phyloP scores from a whole-genome alignment of 2,113 vertebrate genomes.

The Scopus umbretta region DNA sequence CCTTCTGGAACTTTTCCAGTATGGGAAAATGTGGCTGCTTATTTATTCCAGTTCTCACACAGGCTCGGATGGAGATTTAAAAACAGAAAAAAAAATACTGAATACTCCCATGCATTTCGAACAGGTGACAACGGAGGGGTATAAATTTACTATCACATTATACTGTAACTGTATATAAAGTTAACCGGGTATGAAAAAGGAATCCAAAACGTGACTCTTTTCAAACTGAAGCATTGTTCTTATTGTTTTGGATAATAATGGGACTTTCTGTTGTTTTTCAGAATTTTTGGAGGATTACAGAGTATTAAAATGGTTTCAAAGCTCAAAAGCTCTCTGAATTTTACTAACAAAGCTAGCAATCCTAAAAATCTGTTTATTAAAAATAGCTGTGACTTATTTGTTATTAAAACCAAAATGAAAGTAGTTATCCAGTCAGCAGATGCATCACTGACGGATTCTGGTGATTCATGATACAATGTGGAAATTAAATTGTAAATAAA shows the following conservation, averaged over 20 bases:
- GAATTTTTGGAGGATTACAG: not conserved
- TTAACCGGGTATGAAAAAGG: slow-evolving; percentile 3
- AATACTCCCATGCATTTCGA: not conserved
- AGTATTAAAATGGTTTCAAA: not conserved
- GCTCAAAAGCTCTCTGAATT: not conserved
- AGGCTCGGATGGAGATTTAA: not conserved
- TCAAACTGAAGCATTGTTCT: not conserved
- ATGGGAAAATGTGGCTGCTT: not conserved
- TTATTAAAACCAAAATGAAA: not conserved
- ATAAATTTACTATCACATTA: not conserved
- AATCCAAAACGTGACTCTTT: not conserved
- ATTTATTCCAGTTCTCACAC: slow-evolving; percentile 14
- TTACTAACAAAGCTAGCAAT: not conserved
- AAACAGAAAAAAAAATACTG: not conserved
- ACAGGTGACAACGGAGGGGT: not conserved
- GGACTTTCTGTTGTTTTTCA: not conserved
- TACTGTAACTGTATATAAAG: not conserved
- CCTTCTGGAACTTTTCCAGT: slow-evolving; percentile 45
- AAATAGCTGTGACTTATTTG: not conserved
- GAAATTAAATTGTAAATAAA: not conserved
- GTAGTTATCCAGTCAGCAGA: not conserved
- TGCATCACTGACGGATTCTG: not conserved
- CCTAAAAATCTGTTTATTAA: not conserved
- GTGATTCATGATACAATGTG: not conserved
- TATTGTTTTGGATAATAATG: not conserved